These are phyloP conservation scores for Diceros bicornis DNA, from an alignment of 2,797 vertebrate species.

Conservation along the genomic window DNA sequence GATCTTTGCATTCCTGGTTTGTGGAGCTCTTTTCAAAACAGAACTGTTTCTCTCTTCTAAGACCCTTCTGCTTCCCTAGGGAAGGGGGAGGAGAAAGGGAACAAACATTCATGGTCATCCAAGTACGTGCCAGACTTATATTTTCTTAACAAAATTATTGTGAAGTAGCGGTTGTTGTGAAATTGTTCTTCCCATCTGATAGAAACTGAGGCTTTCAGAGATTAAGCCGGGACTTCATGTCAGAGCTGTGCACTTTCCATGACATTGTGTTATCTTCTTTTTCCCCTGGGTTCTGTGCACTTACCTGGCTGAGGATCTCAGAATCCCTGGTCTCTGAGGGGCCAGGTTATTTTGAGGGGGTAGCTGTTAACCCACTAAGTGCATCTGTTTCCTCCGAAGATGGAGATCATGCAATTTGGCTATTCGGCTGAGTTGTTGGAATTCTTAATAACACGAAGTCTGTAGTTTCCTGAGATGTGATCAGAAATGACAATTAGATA, in stretches of 20 bases:
- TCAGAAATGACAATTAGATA: not conserved
- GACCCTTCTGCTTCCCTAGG: not conserved
- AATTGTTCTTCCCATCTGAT: not conserved
- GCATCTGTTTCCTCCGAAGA: not conserved
- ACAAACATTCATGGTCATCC: conserved; percentile 1
- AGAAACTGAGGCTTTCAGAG: not conserved
- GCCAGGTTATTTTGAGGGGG: not conserved
- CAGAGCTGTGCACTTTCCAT: not conserved
- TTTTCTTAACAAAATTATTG: not conserved
- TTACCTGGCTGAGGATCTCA: not conserved
- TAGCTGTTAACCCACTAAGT: not conserved
- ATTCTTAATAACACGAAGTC: not conserved
- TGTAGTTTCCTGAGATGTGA: not conserved
- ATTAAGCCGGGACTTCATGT: not conserved
- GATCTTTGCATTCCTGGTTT: not conserved
- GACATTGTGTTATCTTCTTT: not conserved
- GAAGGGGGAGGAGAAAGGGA: not conserved
- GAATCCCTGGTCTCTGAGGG: not conserved
- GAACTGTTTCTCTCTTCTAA: not conserved
- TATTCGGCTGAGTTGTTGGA: not conserved
- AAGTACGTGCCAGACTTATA: not conserved
- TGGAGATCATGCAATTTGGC: not conserved
- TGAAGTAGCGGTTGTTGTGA: not conserved
- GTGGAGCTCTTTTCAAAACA: not conserved
- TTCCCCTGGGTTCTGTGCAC: too few relatives aligned